A percentile compares a stretch with the other conserved stretches of the same genome.
phyloP scores from a whole-genome alignment of 2,888 invertebrate genomes.

The Sipha maydis region DNA sequence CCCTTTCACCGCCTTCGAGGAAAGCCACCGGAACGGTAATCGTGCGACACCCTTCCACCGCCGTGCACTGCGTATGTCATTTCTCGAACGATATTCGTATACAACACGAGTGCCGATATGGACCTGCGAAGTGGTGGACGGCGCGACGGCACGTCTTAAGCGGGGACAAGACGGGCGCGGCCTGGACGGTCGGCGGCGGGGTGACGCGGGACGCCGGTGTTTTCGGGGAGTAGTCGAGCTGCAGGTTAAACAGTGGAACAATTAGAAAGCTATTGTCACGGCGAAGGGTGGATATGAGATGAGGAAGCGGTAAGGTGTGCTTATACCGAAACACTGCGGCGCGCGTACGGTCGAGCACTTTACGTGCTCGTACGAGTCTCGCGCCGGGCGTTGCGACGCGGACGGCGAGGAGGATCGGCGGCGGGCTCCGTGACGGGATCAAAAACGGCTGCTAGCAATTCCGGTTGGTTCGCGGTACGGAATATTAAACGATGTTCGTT shows the following conservation, averaged over 20 bases:
- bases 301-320: not conserved
- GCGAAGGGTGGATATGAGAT: not conserved
- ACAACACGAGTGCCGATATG: too few species aligned
- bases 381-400: not conserved
- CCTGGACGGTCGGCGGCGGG: too few species aligned
- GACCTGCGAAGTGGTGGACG: not conserved
- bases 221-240: too few species aligned
- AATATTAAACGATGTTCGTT: constrained; percentile 34
- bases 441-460: constrained; percentile 53
- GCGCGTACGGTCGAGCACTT: constrained; percentile 16
- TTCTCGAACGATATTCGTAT: not conserved
- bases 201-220: too few species aligned
- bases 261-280: constrained; percentile 23
- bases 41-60: too few species aligned
- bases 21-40: too few species aligned
- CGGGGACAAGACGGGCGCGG: not conserved
- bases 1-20: too few species aligned
- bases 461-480: constrained; percentile 39
- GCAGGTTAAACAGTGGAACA: constrained; percentile 29
- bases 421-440: constrained; percentile 34
- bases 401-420: not conserved
- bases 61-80: too few species aligned
- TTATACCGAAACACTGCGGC: constrained; percentile 19
- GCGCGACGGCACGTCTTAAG: not conserved
- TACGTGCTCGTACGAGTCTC: not conserved